Evolutionary conservation across 37 sponge, comb jelly and placozoan genomes (phyloP).

Genomic region (Dysidea cf. avara): DNA sequence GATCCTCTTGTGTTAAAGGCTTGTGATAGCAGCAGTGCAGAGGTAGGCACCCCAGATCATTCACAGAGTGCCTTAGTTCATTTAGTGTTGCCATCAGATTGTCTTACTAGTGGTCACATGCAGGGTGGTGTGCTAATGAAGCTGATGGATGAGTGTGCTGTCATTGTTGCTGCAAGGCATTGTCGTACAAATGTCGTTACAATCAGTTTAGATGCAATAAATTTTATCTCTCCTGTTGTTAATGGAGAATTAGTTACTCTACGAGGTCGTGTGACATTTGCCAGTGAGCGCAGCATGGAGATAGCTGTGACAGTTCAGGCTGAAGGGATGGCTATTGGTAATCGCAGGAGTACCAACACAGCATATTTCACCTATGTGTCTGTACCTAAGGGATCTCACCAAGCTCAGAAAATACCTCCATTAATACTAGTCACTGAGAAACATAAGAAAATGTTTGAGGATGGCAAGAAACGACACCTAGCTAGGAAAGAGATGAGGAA

Average conservation of each 20-base stretch:
- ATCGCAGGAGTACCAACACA: constrained; percentile 53
- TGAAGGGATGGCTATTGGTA: constrained; percentile 38
- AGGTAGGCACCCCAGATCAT: constrained; percentile 2
- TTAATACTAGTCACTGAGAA: constrained; percentile 41
- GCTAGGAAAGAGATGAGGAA: constrained; percentile 52
- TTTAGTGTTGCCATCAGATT: constrained; percentile 78
- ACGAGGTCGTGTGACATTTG: constrained; percentile 58
- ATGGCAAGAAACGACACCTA: constrained; percentile 47
- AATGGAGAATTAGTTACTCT: constrained; percentile 79
- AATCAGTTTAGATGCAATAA: constrained; percentile 83
- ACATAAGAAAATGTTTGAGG: constrained; percentile 55
- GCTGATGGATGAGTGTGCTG: constrained; percentile 88
- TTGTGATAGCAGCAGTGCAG: too few relatives aligned
- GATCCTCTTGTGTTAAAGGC: too few relatives aligned
- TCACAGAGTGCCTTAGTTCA: constrained; percentile 69
- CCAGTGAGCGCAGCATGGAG: constrained; percentile 65
- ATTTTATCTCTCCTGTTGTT: constrained; percentile 69
- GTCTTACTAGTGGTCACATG: constrained; percentile 35
- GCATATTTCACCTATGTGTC: constrained; percentile 91
- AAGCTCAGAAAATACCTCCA: constrained; percentile 49
- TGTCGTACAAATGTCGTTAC: constrained; percentile 63
- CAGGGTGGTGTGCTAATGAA: constrained; percentile 88
- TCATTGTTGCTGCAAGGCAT: constrained; percentile 73
- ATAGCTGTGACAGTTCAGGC: constrained; percentile 58
- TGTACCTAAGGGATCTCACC: constrained; percentile 39